phyloP scores from a whole-genome alignment of 2,113 vertebrate species.

The Alaudala cheleensis region DNA sequence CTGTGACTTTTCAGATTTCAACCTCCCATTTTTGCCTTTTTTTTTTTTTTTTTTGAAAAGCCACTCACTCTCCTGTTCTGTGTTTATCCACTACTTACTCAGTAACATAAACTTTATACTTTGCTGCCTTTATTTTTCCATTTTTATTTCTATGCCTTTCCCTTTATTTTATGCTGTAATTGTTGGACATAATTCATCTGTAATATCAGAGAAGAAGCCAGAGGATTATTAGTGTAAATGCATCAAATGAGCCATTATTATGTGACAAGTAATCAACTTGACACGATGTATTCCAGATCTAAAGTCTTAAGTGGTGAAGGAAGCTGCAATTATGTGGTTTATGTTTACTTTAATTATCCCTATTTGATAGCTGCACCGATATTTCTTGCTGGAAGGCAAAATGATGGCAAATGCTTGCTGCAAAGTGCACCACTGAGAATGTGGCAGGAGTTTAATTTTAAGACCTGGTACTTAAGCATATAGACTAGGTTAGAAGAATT shows the following conservation, averaged over 20 bases:
- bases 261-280: neutral
- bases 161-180: neutral
- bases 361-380: neutral
- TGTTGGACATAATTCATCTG: neutral
- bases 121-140: neutral
- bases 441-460: constrained; percentile 3
- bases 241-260: neutral
- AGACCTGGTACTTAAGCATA: neutral
- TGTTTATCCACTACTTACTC: neutral
- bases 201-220: neutral
- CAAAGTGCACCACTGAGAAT: neutral
- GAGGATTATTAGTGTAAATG: neutral
- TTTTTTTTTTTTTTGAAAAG: neutral
- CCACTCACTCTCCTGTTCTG: neutral
- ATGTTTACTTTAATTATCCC: constrained; percentile 32
- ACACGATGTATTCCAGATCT: neutral
- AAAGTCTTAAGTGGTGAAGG: neutral
- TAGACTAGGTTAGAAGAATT: neutral
- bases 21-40: neutral
- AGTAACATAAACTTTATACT: neutral
- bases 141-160: neutral
- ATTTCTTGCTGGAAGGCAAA: constrained; percentile 3
- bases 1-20: neutral
- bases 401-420: neutral
- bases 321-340: neutral